Conservation (phyloP, 2,888 invertebrate species). For the Diarsia brunnea region DNA sequence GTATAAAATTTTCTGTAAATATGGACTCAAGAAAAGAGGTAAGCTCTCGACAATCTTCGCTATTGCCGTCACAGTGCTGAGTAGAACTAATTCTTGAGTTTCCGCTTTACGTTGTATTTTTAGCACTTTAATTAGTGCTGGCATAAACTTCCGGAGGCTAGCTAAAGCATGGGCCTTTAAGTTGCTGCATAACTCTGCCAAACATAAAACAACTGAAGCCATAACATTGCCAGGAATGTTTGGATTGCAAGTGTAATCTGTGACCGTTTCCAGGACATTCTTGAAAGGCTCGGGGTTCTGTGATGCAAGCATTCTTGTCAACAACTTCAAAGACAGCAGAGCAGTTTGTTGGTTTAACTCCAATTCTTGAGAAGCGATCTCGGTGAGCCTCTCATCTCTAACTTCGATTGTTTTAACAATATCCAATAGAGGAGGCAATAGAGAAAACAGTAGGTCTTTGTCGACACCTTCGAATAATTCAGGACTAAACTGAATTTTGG, state of each 20-base stretch:
- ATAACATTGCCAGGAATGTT: constrained; percentile 91
- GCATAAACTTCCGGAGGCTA: constrained; percentile 95
- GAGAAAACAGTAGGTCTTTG: constrained; percentile 87
- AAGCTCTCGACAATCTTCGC: constrained; percentile 96
- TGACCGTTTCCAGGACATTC: constrained; percentile 92
- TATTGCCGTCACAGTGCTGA: constrained; percentile 94
- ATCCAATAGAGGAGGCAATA: constrained; percentile 91
- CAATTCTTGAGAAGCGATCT: constrained; percentile 89
- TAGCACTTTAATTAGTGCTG: constrained; percentile 92
- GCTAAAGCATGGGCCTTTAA: constrained; percentile 94
- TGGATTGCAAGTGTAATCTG: constrained; percentile 90
- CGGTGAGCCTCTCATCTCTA: constrained; percentile 76
- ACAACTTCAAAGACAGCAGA: constrained; percentile 94
- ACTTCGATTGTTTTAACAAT: constrained; percentile 90
- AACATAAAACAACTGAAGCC: constrained; percentile 94
- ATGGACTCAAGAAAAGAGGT: constrained; percentile 96
- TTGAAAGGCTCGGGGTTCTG: constrained; percentile 93
- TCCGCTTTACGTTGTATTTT: constrained; percentile 91
- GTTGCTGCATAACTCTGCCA: constrained; percentile 94
- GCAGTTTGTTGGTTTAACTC: constrained; percentile 95
- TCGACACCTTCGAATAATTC: constrained; percentile 91
- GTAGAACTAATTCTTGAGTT: constrained; percentile 91
- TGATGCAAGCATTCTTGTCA: constrained; percentile 94
- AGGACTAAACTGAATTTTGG: constrained; percentile 93
- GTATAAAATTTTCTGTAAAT: constrained; percentile 93